These are phyloP conservation scores for Glareola pratincola DNA, from an alignment of 2,113 vertebrate genomes.

Conservation along the genomic window DNA sequence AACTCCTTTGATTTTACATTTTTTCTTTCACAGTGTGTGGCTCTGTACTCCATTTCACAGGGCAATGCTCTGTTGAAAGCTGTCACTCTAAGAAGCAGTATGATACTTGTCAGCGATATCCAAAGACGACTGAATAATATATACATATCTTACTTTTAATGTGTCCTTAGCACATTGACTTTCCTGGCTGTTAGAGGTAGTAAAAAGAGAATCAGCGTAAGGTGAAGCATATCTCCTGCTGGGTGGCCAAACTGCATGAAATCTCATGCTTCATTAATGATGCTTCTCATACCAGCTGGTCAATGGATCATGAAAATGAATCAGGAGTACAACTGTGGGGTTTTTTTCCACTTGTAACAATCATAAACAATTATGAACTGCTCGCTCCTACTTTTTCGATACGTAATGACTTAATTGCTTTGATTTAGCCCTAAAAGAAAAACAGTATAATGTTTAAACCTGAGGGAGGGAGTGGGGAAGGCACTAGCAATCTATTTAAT, in stretches of 20 bases:
- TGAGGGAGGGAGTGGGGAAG: neutral
- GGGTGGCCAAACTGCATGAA: slow-evolving; percentile 61
- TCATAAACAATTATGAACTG: slow-evolving; percentile 66
- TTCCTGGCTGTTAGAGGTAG: slow-evolving; percentile 13
- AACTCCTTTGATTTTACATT: slow-evolving; percentile 68
- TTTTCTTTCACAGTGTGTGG: slow-evolving; percentile 60
- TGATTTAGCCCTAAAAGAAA: neutral
- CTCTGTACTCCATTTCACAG: slow-evolving; percentile 71
- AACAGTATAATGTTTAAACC: neutral
- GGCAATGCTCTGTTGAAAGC: slow-evolving; percentile 59
- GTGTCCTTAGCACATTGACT: slow-evolving; percentile 36
- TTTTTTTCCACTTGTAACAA: slow-evolving; percentile 2
- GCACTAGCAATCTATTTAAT: neutral
- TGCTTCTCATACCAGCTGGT: slow-evolving; percentile 70
- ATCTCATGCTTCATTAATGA: slow-evolving; percentile 73
- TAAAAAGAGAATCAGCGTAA: slow-evolving; percentile 58
- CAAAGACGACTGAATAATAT: slow-evolving; percentile 60
- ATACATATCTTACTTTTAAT: slow-evolving; percentile 43
- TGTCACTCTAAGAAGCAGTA: slow-evolving; percentile 54
- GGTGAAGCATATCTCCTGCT: slow-evolving; percentile 47
- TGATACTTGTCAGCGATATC: slow-evolving; percentile 54
- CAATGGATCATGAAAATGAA: slow-evolving; percentile 75
- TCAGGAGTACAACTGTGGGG: slow-evolving; percentile 43
- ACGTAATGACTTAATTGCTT: neutral
- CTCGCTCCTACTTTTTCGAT: slow-evolving; percentile 19